Conservation (phyloP, 2,888 invertebrate genomes). For the Tenthredo mesomela region DNA sequence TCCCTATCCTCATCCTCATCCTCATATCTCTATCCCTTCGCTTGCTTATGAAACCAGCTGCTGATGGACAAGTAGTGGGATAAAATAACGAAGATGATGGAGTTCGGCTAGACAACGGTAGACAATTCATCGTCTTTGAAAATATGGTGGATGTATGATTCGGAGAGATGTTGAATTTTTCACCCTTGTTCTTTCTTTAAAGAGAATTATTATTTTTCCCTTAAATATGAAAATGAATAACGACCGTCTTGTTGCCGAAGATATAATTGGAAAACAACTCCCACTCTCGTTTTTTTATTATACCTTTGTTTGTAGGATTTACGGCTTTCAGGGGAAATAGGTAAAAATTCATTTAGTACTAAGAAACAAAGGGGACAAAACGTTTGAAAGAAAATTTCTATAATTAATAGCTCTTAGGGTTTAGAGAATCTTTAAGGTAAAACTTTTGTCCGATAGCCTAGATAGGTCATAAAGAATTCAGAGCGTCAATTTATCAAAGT, state of each 20-base stretch:
- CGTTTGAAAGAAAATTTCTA: neutral
- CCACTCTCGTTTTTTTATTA: neutral
- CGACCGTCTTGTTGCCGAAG: neutral
- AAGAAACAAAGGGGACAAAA: too few species aligned
- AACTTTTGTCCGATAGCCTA: neutral
- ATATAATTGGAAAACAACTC: neutral
- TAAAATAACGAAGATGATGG: neutral
- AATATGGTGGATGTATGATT: neutral
- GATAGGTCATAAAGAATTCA: neutral
- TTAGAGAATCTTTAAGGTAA: neutral
- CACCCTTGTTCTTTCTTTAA: neutral
- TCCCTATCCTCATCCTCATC: neutral
- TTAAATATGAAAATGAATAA: neutral
- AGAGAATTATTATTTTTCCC: neutral
- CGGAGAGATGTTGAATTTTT: neutral
- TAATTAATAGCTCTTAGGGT: neutral
- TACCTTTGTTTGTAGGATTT: neutral
- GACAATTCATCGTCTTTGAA: neutral
- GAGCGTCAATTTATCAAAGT: constrained; percentile 31
- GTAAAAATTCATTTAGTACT: neutral
- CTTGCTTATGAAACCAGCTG: neutral
- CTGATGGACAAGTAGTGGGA: neutral
- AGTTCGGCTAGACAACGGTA: neutral
- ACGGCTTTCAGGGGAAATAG: neutral
- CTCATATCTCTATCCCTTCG: neutral